Base-by-base conservation (phyloP, 2,113 vertebrate genomes). In the Sclerurus mexicanus region DNA sequence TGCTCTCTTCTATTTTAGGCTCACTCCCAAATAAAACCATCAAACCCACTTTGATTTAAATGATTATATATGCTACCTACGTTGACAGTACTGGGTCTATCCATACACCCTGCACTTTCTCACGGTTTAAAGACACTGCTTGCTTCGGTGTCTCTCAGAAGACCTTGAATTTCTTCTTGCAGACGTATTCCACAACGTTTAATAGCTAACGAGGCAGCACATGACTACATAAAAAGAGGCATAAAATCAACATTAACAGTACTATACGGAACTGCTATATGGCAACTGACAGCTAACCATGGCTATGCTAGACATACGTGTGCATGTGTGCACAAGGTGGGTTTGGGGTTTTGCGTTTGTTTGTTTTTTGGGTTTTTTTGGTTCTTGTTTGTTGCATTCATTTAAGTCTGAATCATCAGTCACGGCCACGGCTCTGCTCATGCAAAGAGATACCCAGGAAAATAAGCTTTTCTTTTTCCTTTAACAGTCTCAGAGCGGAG, bases 291-390 rank as follows among this genome's bases (percentile, higher is more conserved):
- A 71, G 64, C 37, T 64, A 77, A 67, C 31, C 5, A 1, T 0
- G 10, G 37, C 37, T 25, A 4, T 2, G 15, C n/a, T 49, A 35
- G 40, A 40, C 4, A 23, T 16, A 30, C 4, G 7, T 1, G 1
- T 8, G 17, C 10, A 35, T 1, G 18, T 46, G 44, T 46, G 44
- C 44, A 46, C 8, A 46, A 0, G 23, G 11, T 6, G 30, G 16
- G 30, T 37, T 19, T 31, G 62, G 31, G 6, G 23, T 27, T 40
- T 31, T 64, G 40, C 69, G 50, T 39, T 75, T 8, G 63, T 7
- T 33, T 31, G 46, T n/a, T 66, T 55, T 52, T n/a, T 28, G n/a
- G n/a, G n/a, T n/a, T n/a, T n/a, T 68, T 46, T 71, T 56, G 23
- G 14, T 6, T 66, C n/a, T 35, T 28, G 16, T 46, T 44, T 22